A percentile compares a stretch with the other conserved stretches of the same genome.
phyloP scores from a whole-genome alignment of 2,797 vertebrate genomes.

The Tolypeutes matacus region DNA sequence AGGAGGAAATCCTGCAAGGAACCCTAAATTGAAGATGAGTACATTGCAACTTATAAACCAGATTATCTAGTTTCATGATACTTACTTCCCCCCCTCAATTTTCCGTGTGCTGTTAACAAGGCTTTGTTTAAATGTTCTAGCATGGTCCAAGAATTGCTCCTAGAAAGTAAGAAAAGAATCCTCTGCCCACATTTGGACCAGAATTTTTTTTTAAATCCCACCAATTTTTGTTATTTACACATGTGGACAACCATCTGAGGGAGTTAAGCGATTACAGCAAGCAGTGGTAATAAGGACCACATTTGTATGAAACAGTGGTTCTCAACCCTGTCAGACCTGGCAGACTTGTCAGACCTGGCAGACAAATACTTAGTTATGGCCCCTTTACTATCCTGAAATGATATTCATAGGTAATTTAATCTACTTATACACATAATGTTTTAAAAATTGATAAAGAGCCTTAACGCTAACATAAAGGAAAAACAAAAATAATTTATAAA shows the following conservation, averaged over 20 bases:
- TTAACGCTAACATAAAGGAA: not conserved
- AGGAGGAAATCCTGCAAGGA: not conserved
- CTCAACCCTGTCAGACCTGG: not conserved
- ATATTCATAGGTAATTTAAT: not conserved
- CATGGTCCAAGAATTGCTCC: not conserved
- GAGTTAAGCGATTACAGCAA: not conserved
- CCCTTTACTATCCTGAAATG: not conserved
- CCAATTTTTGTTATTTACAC: not conserved
- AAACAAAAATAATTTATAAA: constrained; percentile 2
- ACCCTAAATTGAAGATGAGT: not conserved
- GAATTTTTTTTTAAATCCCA: not conserved
- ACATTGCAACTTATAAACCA: not conserved
- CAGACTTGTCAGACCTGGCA: not conserved
- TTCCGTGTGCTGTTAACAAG: not conserved
- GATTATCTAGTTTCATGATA: not conserved
- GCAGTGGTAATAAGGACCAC: not conserved
- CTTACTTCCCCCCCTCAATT: not conserved
- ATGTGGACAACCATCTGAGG: not conserved
- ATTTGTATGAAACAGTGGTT: not conserved
- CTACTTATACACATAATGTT: not conserved
- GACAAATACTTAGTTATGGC: not conserved
- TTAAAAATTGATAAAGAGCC: not conserved
- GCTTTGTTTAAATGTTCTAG: not conserved
- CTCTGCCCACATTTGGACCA: not conserved
- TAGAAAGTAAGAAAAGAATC: not conserved